These are phyloP conservation scores for Drosophila arizonae DNA, from an alignment of 1,140 invertebrate species.

Conservation along the genomic window DNA sequence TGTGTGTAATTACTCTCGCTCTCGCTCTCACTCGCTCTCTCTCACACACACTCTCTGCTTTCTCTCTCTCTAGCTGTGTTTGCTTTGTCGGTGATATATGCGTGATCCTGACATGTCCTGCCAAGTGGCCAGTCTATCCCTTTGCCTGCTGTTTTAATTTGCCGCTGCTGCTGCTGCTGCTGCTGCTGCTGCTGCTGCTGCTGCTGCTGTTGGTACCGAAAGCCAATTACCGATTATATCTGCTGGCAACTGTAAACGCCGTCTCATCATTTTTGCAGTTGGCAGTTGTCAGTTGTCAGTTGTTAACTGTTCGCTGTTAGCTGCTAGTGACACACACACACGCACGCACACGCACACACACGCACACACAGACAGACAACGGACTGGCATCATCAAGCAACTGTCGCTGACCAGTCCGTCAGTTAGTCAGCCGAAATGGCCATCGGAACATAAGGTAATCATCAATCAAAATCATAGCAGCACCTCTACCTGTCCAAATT, in stretches of 20 bases:
- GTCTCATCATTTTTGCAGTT: conserved; percentile 47
- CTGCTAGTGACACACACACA: conserved; percentile 38
- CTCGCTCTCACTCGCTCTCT: background rate
- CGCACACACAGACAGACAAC: background rate
- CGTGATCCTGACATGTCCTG: conserved; percentile 23
- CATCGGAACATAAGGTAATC: conserved; percentile 50
- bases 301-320: conserved; percentile 25
- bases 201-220: conserved; percentile 39
- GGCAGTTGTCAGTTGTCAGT: conserved; percentile 33
- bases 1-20: conserved; percentile 68
- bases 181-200: conserved; percentile 34
- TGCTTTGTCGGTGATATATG: conserved; percentile 8
- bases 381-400: conserved; percentile 31
- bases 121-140: conserved; percentile 36
- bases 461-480: conserved; percentile 65
- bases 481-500: conserved; percentile 40
- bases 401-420: conserved; percentile 38
- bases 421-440: conserved; percentile 26
- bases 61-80: background rate
- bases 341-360: background rate
- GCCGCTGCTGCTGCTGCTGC: conserved; percentile 30
- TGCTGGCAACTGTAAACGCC: conserved; percentile 56
- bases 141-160: conserved; percentile 24
- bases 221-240: conserved; percentile 78
- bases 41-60: background rate